Base-by-base conservation (phyloP, 2,888 invertebrate species). In the Platycheirus albimanus region DNA sequence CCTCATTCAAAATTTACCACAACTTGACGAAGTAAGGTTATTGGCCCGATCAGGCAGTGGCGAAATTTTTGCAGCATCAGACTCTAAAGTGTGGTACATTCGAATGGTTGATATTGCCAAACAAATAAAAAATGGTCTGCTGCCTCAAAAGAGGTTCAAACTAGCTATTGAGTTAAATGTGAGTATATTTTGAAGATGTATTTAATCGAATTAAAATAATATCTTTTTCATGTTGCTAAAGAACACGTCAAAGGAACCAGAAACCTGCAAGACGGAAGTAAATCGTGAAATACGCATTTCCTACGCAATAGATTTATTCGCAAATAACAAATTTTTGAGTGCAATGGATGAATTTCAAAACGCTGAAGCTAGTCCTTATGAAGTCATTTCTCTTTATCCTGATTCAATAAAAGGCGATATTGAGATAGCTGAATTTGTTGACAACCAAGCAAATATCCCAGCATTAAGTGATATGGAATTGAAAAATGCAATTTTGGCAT, bases 321-420 rank as follows among this genome's bases (percentile, higher is more conserved):
- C 95, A 64, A 95, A 95, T 87, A 96, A 96, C 88, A 93, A 96
- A 86, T 99, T 97, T 89, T 93, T 95, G 8, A 95, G 96, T 86
- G 96, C 99, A 0, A 97, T 99, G 96, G 94, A 94, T 67, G 95
- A 98, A 88, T 99, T 99, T 90, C 92, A 95, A 3, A 95, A 96
- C 89, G 92, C 99, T 0, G 95, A 95, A 86, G 98, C 97, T 3
- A 98, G 99, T 91, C 98, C 99, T 0, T 95, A 97, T 47, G 96
- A 98, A 89, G 99, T 99, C 10, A 98, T 99, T 84, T 94, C 97
- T 78, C 92, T 99, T 38, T 99, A 97, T 91, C 99, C 99, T 0
- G 96, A 97, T 89, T 91, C 99, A 56, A 93, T 90, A 19, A 92
- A 88, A 17, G 90, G 90, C 17, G 87, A 87, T n/a, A 24, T 6